Conservation (phyloP, 2,888 invertebrate species). For the Leptopilina syphax region DNA sequence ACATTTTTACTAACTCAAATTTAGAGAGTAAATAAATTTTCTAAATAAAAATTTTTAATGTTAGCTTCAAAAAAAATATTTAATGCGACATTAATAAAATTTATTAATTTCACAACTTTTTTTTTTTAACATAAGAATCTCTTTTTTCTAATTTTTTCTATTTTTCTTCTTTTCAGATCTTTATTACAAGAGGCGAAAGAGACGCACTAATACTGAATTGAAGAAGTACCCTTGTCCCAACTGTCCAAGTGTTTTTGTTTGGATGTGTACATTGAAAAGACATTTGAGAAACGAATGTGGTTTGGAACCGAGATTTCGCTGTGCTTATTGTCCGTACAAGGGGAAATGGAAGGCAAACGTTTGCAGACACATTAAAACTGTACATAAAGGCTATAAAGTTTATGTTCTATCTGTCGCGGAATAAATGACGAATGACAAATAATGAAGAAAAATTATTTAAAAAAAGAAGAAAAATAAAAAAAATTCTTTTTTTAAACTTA, state of each 20-base stretch:
- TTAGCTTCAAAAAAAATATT: too few species aligned
- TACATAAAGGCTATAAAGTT: slow-evolving; percentile 57
- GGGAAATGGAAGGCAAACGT: slow-evolving; percentile 66
- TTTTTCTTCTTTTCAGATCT: slow-evolving; percentile 21
- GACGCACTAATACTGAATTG: slow-evolving; percentile 35
- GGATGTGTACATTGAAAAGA: slow-evolving; percentile 51
- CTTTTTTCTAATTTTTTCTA: background rate
- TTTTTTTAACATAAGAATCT: background rate
- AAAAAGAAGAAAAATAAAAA: too few species aligned
- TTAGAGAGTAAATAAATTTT: too few species aligned
- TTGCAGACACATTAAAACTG: slow-evolving; percentile 57
- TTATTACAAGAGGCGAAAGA: slow-evolving; percentile 28
- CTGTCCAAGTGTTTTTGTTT: slow-evolving; percentile 60
- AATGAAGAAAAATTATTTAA: background rate
- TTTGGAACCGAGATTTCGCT: slow-evolving; percentile 63
- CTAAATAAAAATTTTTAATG: too few species aligned
- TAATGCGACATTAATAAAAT: background rate
- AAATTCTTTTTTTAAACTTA: too few species aligned
- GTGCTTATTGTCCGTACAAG: slow-evolving; percentile 66
- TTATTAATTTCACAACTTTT: background rate
- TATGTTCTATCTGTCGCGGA: slow-evolving; percentile 48
- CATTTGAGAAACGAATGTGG: slow-evolving; percentile 70
- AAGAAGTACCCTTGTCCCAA: slow-evolving; percentile 57
- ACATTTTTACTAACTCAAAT: too few species aligned
- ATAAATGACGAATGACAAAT: background rate